Evolutionary conservation across 2,113 vertebrate species (phyloP).

Genomic region (Candoia aspera): DNA sequence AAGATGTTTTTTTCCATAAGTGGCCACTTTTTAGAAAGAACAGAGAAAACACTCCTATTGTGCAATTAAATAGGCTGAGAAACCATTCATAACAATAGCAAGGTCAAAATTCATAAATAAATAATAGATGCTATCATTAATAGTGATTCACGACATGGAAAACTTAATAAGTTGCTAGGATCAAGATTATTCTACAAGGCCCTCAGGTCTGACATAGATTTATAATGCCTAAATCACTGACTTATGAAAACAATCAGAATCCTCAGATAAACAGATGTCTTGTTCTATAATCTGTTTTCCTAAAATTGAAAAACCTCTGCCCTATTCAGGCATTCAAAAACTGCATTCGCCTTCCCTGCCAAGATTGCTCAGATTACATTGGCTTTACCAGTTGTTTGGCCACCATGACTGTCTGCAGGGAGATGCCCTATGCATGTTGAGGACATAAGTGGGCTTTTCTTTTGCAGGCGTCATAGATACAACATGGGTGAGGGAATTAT

Average conservation of each 20-base stretch:
- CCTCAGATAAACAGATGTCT: not conserved
- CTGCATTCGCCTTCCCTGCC: not conserved
- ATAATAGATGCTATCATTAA: not conserved
- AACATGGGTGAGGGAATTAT: not conserved
- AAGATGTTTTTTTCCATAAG: not conserved
- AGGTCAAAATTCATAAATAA: not conserved
- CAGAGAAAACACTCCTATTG: not conserved
- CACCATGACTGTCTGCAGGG: not conserved
- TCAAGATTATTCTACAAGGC: not conserved
- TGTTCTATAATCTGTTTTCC: not conserved
- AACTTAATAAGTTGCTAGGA: not conserved
- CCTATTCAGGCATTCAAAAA: not conserved
- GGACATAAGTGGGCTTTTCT: not conserved
- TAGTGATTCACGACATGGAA: not conserved
- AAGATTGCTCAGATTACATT: not conserved
- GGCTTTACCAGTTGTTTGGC: not conserved
- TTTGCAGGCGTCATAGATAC: not conserved
- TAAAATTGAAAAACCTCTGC: not conserved
- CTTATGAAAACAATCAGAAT: not conserved
- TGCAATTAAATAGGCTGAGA: not conserved
- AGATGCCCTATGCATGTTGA: not conserved
- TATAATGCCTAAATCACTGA: not conserved
- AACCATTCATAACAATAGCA: slow-evolving; percentile 5
- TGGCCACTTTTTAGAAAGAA: not conserved
- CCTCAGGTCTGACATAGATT: not conserved